These are phyloP conservation scores for Microtus oregoni DNA, from an alignment of 2,113 vertebrate genomes.

Conservation along the genomic window DNA sequence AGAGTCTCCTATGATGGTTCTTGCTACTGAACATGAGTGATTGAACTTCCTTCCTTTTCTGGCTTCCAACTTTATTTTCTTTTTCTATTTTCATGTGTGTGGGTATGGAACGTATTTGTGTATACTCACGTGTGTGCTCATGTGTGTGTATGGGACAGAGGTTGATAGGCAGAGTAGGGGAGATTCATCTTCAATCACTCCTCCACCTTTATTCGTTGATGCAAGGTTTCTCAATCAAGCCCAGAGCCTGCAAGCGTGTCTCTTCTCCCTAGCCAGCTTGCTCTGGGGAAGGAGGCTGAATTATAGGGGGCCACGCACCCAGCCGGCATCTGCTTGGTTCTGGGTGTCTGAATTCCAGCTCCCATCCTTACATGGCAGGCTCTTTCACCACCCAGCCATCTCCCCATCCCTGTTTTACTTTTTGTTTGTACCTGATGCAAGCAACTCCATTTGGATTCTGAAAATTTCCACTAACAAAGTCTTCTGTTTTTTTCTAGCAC, in stretches of 20 bases:
- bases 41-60: neutral
- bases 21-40: neutral
- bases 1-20: neutral
- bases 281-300: neutral
- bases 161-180: neutral
- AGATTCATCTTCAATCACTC: neutral
- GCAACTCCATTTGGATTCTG: neutral
- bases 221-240: neutral
- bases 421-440: neutral
- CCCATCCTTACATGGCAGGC: neutral
- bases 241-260: neutral
- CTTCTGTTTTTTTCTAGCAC: neutral
- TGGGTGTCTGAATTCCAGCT: neutral
- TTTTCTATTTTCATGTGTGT: neutral
- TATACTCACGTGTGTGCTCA: too few relatives aligned
- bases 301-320: neutral
- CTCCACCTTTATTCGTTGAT: too few relatives aligned
- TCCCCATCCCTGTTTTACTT: neutral
- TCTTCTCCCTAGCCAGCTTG: neutral
- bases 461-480: neutral
- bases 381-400: neutral
- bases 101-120: neutral
- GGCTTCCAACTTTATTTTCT: neutral
- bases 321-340: neutral
- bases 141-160: neutral